These are phyloP conservation scores for Cettia cetti DNA, from an alignment of 2,113 vertebrate species.

Conservation along the genomic window DNA sequence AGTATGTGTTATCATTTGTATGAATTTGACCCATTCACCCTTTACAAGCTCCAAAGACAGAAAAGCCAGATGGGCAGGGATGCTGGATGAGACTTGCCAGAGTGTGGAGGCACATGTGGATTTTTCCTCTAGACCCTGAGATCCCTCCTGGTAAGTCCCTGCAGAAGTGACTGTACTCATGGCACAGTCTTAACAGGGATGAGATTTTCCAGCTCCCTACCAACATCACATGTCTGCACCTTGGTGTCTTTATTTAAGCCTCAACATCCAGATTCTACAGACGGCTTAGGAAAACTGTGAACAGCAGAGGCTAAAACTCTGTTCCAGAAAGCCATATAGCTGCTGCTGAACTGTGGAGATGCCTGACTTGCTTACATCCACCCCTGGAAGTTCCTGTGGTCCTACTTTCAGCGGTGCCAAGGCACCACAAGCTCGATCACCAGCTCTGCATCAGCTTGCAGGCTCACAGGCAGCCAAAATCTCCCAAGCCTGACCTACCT, in stretches of 20 bases:
- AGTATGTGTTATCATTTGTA: neutral
- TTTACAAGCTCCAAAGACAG: neutral
- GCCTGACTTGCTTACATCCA: neutral
- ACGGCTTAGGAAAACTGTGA: neutral
- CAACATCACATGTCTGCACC: neutral
- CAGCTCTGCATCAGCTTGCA: neutral
- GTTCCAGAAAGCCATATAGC: neutral
- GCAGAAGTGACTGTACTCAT: neutral
- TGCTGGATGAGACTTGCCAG: neutral
- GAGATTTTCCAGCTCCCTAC: neutral
- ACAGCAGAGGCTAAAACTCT: neutral
- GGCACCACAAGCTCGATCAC: accelerated
- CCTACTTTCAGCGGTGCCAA: neutral
- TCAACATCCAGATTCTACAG: neutral
- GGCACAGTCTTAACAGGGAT: neutral
- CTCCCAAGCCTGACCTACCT: neutral
- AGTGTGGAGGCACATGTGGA: accelerated
- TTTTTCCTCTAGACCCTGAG: neutral
- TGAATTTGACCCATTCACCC: neutral
- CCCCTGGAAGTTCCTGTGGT: neutral
- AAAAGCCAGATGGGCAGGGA: neutral
- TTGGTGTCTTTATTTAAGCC: neutral
- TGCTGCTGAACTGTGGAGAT: neutral
- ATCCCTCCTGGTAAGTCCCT: neutral
- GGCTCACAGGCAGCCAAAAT: neutral